phyloP scores from a whole-genome alignment of 2,113 vertebrate species.

The Zootoca vivipara region DNA sequence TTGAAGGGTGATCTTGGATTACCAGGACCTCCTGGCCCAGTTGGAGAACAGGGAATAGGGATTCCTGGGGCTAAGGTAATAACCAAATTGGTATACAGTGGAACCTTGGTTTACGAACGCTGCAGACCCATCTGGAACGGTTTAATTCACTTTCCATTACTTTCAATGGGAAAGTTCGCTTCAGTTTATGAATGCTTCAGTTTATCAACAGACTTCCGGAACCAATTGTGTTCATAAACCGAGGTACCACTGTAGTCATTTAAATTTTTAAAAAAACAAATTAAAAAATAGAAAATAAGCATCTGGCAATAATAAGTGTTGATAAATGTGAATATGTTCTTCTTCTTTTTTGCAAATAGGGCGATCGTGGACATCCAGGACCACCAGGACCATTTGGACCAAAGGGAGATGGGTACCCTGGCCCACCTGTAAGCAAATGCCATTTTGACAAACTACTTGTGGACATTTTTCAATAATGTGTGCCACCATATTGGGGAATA shows the following conservation, averaged over 20 bases:
- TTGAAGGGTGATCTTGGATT: constrained; percentile 85
- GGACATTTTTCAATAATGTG: background rate
- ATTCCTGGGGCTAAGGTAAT: constrained; percentile 89
- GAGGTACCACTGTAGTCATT: too few species aligned
- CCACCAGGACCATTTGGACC: constrained; percentile 80
- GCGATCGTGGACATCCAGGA: constrained; percentile 83
- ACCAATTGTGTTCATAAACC: too few species aligned
- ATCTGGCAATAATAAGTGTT: background rate
- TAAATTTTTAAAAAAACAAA: constrained; percentile 34
- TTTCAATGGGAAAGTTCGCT: too few species aligned
- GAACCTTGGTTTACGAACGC: too few species aligned
- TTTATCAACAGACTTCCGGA: too few species aligned
- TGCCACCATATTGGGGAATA: background rate
- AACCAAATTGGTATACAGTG: constrained; percentile 15
- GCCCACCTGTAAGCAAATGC: constrained; percentile 77
- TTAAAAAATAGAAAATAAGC: background rate
- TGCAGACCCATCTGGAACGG: too few species aligned
- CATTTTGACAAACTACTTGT: background rate
- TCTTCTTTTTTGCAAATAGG: constrained; percentile 69
- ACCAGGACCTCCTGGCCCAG: constrained; percentile 79
- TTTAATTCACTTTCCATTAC: too few species aligned
- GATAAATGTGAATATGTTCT: background rate
- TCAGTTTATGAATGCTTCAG: too few species aligned
- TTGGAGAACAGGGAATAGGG: constrained; percentile 88
- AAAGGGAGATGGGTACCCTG: constrained; percentile 88